Conservation (phyloP, 2,888 invertebrate species). For the Tethea ocularis region DNA sequence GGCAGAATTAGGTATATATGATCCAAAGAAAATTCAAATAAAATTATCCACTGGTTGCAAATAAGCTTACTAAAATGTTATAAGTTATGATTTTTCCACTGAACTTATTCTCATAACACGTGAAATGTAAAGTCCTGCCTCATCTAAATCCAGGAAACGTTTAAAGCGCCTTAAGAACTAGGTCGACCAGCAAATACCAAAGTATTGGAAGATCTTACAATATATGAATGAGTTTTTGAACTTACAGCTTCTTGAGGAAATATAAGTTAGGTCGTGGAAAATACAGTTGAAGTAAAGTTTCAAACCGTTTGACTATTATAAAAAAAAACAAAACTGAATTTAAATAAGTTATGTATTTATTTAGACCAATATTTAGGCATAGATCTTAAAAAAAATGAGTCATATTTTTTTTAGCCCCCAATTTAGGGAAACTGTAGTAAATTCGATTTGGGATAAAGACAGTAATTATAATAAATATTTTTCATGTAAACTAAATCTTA, state of each 20-base stretch:
- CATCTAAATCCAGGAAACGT: slow-evolving; percentile 18
- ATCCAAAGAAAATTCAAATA: not conserved
- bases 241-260: slow-evolving; percentile 16
- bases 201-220: slow-evolving; percentile 38
- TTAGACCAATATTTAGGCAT: too few relatives aligned
- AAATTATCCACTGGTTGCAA: not conserved
- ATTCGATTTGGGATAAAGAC: too few relatives aligned
- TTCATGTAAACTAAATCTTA: not conserved
- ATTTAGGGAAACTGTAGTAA: too few relatives aligned
- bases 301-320: not conserved
- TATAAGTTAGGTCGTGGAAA: not conserved
- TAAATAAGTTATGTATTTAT: too few relatives aligned
- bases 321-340: too few relatives aligned
- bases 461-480: too few relatives aligned
- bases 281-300: not conserved
- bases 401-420: not conserved
- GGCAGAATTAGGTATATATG: not conserved
- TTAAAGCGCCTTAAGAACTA: slow-evolving; percentile 39
- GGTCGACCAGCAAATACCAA: slow-evolving; percentile 54
- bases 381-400: too few relatives aligned
- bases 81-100: not conserved
- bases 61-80: not conserved
- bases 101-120: not conserved
- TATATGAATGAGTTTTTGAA: slow-evolving; percentile 26
- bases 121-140: slow-evolving; percentile 18